These are phyloP conservation scores for Puma concolor DNA, from an alignment of 2,113 vertebrate genomes.

Conservation along the genomic window DNA sequence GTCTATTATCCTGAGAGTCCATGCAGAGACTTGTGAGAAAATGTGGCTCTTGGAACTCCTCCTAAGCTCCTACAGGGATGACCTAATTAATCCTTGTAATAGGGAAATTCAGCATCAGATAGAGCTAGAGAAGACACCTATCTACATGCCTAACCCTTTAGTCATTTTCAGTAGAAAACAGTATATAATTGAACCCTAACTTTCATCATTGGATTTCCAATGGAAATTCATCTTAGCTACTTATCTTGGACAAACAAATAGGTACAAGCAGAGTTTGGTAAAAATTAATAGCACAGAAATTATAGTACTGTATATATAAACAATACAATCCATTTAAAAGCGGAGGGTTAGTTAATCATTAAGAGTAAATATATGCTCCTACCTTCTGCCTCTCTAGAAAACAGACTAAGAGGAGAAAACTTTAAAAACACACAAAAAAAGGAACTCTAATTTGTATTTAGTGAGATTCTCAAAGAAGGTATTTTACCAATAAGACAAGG, in stretches of 20 bases:
- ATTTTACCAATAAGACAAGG: background rate
- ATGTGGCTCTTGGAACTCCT: background rate
- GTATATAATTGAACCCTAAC: background rate
- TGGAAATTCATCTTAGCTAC: background rate
- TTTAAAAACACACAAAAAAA: background rate
- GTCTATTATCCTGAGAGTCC: background rate
- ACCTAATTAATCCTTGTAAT: background rate
- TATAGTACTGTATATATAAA: background rate
- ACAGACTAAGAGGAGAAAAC: constrained; percentile 7
- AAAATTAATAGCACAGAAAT: background rate
- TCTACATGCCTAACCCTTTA: background rate
- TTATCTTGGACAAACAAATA: background rate
- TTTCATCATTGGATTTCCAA: background rate
- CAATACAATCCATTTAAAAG: background rate
- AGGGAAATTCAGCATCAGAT: background rate
- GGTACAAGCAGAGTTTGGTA: background rate
- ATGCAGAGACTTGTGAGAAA: background rate
- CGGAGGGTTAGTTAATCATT: background rate
- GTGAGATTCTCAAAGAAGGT: background rate
- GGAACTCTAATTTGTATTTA: background rate
- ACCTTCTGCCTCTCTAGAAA: background rate
- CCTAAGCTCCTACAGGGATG: background rate
- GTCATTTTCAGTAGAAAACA: background rate
- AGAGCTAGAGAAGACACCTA: background rate
- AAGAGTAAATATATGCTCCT: background rate